Conservation (phyloP, 2,113 vertebrate genomes). For the Tetraodon nigroviridis region DNA sequence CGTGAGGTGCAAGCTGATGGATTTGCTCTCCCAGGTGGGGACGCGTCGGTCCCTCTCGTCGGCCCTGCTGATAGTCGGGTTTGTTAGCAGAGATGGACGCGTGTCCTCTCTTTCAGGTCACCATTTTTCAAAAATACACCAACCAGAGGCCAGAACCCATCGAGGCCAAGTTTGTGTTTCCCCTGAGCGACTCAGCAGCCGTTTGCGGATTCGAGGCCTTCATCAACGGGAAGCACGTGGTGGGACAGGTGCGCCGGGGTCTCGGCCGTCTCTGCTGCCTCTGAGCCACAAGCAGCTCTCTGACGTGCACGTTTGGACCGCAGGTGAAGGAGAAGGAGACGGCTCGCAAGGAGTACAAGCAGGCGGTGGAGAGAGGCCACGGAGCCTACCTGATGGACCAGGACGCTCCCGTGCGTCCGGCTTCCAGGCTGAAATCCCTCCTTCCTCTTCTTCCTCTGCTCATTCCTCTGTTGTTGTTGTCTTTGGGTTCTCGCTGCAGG, state of each 20-base stretch:
- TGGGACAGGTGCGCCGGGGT: constrained; percentile 77
- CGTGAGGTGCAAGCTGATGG: constrained; percentile 80
- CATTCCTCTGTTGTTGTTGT: background rate
- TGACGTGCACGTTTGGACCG: constrained; percentile 14
- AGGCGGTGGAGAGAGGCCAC: constrained; percentile 77
- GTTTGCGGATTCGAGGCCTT: constrained; percentile 92
- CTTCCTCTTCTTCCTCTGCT: background rate
- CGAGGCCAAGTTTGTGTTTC: constrained; percentile 88
- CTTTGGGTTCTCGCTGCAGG: constrained; percentile 62
- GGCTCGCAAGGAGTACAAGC: constrained; percentile 77
- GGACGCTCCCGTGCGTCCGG: constrained; percentile 73
- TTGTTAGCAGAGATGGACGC: background rate
- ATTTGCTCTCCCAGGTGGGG: constrained; percentile 78
- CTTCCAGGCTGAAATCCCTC: background rate
- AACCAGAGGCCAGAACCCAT: constrained; percentile 76
- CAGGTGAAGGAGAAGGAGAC: constrained; percentile 85
- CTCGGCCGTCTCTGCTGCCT: too few relatives aligned
- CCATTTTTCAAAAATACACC: constrained; percentile 85
- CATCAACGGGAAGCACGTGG: constrained; percentile 84
- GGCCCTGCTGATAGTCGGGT: background rate
- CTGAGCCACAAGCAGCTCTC: too few relatives aligned
- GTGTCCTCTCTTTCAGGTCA: constrained; percentile 63
- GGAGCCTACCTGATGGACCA: constrained; percentile 89
- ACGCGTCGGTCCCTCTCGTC: background rate
- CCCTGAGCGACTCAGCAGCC: constrained; percentile 81